These are phyloP conservation scores for Orchestes rusci DNA, from an alignment of 2,888 invertebrate genomes.

Conservation along the genomic window DNA sequence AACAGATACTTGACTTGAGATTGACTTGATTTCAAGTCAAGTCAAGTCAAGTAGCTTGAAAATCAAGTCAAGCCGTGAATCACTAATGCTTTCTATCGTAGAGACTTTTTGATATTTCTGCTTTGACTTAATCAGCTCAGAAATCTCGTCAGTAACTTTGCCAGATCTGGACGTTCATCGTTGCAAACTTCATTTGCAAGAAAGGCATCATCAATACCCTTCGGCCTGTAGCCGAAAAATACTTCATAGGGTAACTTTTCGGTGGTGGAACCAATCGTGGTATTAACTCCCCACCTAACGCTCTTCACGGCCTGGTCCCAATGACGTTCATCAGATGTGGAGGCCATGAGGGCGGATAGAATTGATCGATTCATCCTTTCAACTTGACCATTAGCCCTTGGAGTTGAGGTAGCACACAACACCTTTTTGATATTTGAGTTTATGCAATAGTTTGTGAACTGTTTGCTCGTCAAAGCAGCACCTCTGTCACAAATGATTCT, in stretches of 20 bases:
- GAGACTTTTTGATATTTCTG: slow-evolving; percentile 16
- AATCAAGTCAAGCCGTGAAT: too few relatives aligned
- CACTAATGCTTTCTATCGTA: slow-evolving; percentile 20
- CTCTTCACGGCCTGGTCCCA: slow-evolving; percentile 26
- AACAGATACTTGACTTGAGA: too few relatives aligned
- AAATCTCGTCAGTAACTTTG: slow-evolving; percentile 7
- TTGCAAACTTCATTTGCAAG: too few relatives aligned
- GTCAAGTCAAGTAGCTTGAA: too few relatives aligned
- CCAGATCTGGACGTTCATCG: slow-evolving; percentile 10
- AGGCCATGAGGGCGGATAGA: slow-evolving; percentile 21
- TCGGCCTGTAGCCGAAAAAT: slow-evolving; percentile 29
- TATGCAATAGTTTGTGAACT: too few relatives aligned
- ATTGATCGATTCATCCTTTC: slow-evolving; percentile 28
- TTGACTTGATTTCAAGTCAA: too few relatives aligned
- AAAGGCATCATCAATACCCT: slow-evolving; percentile 25
- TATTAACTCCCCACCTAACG: slow-evolving; percentile 27
- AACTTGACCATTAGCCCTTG: too few relatives aligned
- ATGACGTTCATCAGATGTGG: slow-evolving; percentile 21
- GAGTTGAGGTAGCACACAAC: too few relatives aligned
- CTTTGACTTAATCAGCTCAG: slow-evolving; percentile 7
- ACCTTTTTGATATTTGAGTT: too few relatives aligned
- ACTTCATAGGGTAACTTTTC: slow-evolving; percentile 28
- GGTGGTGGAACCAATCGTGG: slow-evolving; percentile 17
- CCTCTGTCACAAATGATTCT: slow-evolving; percentile 25
- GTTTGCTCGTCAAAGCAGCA: slow-evolving; percentile 24